Evolutionary conservation across 2,113 vertebrate species (phyloP).

Genomic region (Hiodon tergisus): DNA sequence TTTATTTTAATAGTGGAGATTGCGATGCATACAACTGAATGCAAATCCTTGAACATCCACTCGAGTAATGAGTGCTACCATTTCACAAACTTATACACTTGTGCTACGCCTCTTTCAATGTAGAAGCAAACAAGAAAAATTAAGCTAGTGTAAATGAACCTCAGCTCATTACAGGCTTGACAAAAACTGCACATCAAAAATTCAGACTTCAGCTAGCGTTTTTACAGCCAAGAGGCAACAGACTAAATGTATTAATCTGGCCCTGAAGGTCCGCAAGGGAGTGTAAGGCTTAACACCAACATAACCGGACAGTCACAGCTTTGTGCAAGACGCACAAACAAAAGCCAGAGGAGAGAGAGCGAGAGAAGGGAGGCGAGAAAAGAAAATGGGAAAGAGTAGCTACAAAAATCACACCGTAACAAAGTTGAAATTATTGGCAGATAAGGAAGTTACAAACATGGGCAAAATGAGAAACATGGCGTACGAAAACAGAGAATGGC

Average conservation of each 20-base stretch:
- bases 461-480: constrained; percentile 57
- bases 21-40: too few relatives aligned
- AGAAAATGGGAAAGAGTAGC: not conserved
- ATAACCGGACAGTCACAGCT: not conserved
- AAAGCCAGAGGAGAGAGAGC: not conserved
- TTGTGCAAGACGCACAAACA: not conserved
- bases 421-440: not conserved
- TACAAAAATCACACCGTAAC: not conserved
- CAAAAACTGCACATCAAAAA: not conserved
- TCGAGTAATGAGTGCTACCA: too few relatives aligned
- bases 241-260: not conserved
- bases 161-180: not conserved
- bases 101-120: too few relatives aligned
- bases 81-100: too few relatives aligned
- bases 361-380: not conserved
- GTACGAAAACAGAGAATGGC: constrained; percentile 58
- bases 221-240: not conserved
- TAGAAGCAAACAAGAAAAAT: too few relatives aligned
- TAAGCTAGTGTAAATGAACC: not conserved
- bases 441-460: constrained; percentile 11
- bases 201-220: not conserved
- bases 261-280: not conserved
- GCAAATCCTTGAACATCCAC: too few relatives aligned
- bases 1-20: too few relatives aligned
- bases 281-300: too few relatives aligned